Evolutionary conservation across 2,797 vertebrate genomes (phyloP).

Genomic region (Aldrovandia affinis): DNA sequence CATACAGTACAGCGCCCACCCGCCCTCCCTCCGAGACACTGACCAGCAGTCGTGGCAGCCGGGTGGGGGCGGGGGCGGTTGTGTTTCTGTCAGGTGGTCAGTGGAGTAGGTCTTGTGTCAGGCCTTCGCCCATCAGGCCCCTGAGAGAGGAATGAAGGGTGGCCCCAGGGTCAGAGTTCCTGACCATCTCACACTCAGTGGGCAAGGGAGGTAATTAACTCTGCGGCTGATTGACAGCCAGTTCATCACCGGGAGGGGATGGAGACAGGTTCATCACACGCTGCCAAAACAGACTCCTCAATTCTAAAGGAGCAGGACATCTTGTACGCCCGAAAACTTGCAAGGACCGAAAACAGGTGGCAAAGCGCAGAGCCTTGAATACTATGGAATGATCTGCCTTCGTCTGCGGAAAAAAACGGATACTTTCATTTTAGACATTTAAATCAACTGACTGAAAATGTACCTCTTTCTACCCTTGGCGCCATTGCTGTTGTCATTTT

Average conservation of each 20-base stretch:
- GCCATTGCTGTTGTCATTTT: background rate
- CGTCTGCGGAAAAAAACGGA: background rate
- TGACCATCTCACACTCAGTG: constrained; percentile 74
- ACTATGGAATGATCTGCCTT: background rate
- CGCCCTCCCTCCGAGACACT: background rate
- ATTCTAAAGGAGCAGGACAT: background rate
- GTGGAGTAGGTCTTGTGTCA: constrained; percentile 47
- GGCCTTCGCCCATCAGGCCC: constrained; percentile 36
- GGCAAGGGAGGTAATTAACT: constrained; percentile 78
- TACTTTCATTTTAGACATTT: background rate
- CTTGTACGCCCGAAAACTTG: background rate
- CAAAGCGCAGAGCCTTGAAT: background rate
- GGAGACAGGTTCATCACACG: constrained; percentile 29
- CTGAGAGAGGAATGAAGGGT: constrained; percentile 40
- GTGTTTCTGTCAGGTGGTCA: constrained; percentile 66
- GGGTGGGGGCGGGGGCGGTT: background rate
- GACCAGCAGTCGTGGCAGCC: background rate
- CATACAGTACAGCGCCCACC: background rate
- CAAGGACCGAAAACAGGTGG: background rate
- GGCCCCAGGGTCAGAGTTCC: constrained; percentile 75
- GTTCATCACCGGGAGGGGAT: constrained; percentile 60
- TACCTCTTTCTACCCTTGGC: background rate
- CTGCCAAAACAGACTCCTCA: background rate
- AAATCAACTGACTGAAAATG: background rate
- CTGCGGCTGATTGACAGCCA: constrained; percentile 76